A percentile compares a stretch with the other conserved stretches of the same genome.
These are phyloP conservation scores for Cataglyphis altisquamis DNA, from an alignment of 2,888 invertebrate species.

Conservation along the genomic window DNA sequence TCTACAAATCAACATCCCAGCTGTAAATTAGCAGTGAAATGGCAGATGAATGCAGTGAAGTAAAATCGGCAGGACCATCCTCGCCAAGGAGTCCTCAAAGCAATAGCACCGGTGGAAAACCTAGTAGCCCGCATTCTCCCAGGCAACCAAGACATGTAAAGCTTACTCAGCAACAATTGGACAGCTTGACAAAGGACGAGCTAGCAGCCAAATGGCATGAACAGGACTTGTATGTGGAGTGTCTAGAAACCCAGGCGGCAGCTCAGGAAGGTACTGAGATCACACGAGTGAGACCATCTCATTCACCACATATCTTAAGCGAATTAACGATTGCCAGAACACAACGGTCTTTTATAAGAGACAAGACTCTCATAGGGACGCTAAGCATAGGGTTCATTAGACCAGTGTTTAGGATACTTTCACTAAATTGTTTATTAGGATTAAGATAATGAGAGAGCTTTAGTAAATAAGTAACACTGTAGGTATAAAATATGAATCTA, in stretches of 20 bases:
- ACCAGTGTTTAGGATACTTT: conserved; percentile 72
- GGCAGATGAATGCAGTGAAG: conserved; percentile 83
- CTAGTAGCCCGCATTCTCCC: conserved; percentile 87
- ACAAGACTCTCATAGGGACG: conserved; percentile 80
- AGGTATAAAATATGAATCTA: conserved; percentile 22
- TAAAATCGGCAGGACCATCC: conserved; percentile 81
- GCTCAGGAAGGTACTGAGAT: conserved; percentile 92
- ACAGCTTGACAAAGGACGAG: conserved; percentile 89
- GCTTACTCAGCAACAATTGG: conserved; percentile 90
- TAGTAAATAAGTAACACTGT: conserved; percentile 59
- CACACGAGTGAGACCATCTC: conserved; percentile 82
- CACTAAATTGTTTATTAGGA: conserved; percentile 63
- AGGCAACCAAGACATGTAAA: conserved; percentile 88
- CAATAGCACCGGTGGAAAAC: conserved; percentile 69
- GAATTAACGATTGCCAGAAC: conserved; percentile 77
- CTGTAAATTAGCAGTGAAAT: conserved; percentile 69
- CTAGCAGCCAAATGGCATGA: conserved; percentile 91
- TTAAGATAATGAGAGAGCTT: conserved; percentile 55
- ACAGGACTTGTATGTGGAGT: conserved; percentile 92
- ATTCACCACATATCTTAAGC: conserved; percentile 81
- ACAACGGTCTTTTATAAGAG: conserved; percentile 73
- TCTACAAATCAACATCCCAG: conserved; percentile 11
- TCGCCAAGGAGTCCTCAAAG: conserved; percentile 82
- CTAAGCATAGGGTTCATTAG: conserved; percentile 75
- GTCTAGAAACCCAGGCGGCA: conserved; percentile 91